phyloP scores from a whole-genome alignment of 2,113 vertebrate species.

The Perca flavescens region DNA sequence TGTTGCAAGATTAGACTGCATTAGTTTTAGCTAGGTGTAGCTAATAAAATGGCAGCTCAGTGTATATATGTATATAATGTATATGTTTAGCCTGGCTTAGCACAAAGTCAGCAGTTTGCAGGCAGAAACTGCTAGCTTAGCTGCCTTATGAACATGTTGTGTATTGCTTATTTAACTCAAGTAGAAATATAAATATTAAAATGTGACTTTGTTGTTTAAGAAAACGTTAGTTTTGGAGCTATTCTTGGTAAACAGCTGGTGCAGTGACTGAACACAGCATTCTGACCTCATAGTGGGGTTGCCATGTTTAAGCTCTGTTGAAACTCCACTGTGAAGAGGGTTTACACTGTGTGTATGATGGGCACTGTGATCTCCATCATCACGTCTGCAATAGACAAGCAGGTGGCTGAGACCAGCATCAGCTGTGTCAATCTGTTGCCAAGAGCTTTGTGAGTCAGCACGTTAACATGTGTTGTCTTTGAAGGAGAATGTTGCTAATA shows the following conservation, averaged over 20 bases:
- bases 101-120: no score
- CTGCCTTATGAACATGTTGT: not conserved
- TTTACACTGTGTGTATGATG: not conserved
- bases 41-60: no score
- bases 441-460: conserved; percentile 1
- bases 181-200: not conserved
- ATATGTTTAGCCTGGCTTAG: no score
- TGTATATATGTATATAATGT: no score
- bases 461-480: not conserved
- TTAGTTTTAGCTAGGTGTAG: no score
- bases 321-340: no score
- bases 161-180: not conserved
- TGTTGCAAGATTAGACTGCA: no score
- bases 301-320: not conserved
- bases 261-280: not conserved
- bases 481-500: not conserved
- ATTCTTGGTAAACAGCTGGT: not conserved
- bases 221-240: not conserved
- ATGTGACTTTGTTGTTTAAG: not conserved
- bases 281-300: not conserved
- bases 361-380: not conserved
- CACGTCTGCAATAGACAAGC: not conserved
- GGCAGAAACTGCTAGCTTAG: not conserved
- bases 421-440: not conserved
- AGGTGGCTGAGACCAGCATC: not conserved